These are phyloP conservation scores for Takifugu rubripes DNA, from an alignment of 2,797 vertebrate species.

Conservation along the genomic window DNA sequence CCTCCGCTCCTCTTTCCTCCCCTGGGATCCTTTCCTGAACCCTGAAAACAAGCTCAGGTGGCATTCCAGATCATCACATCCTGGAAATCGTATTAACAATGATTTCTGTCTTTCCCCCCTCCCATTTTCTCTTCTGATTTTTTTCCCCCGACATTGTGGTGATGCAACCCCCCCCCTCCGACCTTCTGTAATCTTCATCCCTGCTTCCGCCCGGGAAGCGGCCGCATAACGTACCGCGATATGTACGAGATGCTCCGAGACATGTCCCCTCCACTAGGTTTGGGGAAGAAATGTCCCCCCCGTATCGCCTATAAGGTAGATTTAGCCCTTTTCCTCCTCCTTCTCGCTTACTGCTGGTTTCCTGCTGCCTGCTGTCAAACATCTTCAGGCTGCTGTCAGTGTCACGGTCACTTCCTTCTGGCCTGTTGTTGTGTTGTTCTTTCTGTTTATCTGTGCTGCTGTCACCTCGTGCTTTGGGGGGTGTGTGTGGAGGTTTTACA, in stretches of 20 bases:
- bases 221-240: conserved; percentile 92
- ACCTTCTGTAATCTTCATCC: conserved; percentile 27
- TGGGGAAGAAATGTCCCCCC: conserved; percentile 99
- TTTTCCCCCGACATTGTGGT: conserved; percentile 18
- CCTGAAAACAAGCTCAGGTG: conserved; percentile 44
- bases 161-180: conserved; percentile 33
- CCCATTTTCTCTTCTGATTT: conserved; percentile 34
- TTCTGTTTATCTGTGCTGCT: conserved; percentile 34
- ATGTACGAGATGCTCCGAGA: conserved; percentile 99
- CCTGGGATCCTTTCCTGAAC: conserved; percentile 49
- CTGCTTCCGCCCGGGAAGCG: conserved; percentile 73
- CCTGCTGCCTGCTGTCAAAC: conserved; percentile 41
- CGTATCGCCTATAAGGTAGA: conserved; percentile 99
- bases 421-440: conserved; percentile 38
- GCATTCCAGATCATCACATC: conserved; percentile 48
- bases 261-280: conserved; percentile 98
- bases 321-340: conserved; percentile 22
- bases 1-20: conserved; percentile 38
- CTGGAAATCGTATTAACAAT: conserved; percentile 72
- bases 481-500: not conserved
- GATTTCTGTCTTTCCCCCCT: conserved; percentile 67
- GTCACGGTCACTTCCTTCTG: conserved; percentile 29
- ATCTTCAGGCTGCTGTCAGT: conserved; percentile 51
- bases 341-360: conserved; percentile 25
- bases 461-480: conserved; percentile 9